Conservation (phyloP, 2,888 invertebrate genomes). For the Drosophila subsilvestris region DNA sequence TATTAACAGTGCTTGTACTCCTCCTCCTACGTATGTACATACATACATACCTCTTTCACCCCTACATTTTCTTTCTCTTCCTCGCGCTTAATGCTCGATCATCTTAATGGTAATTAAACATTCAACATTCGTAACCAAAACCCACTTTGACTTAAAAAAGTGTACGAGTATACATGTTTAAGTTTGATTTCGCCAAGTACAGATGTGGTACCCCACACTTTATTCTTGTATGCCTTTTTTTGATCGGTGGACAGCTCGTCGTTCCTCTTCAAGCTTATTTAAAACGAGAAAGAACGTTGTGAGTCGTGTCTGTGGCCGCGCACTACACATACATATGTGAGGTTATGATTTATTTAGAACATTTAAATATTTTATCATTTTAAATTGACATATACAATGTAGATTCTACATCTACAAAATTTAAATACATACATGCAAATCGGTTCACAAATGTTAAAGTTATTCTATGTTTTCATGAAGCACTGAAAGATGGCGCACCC, state of each 20-base stretch:
- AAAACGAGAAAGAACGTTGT: too few species aligned
- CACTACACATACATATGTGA: too few species aligned
- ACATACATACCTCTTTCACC: slow-evolving; percentile 9
- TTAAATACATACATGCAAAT: too few species aligned
- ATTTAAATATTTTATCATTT: too few species aligned
- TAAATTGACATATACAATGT: too few species aligned
- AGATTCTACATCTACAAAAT: too few species aligned
- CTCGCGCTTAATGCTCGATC: neutral
- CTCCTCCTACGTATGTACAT: neutral
- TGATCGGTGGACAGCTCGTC: neutral
- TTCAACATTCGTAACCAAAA: slow-evolving; percentile 71
- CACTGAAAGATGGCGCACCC: too few species aligned
- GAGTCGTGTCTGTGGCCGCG: too few species aligned
- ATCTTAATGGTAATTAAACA: slow-evolving; percentile 53
- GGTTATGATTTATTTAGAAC: too few species aligned
- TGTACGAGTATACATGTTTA: slow-evolving; percentile 20
- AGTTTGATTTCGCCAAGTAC: slow-evolving; percentile 1
- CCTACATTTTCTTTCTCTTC: slow-evolving; percentile 18
- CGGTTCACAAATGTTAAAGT: too few species aligned
- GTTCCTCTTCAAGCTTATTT: neutral
- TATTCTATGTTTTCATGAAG: too few species aligned
- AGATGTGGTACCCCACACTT: too few species aligned
- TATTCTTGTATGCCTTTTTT: neutral
- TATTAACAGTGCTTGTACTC: slow-evolving; percentile 1
- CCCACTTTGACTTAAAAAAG: slow-evolving; percentile 45